Percentiles rank a stretch among this genome's conserved stretches.
Conservation (phyloP, 2,113 vertebrate genomes). For the Tachysurus vachellii region DNA sequence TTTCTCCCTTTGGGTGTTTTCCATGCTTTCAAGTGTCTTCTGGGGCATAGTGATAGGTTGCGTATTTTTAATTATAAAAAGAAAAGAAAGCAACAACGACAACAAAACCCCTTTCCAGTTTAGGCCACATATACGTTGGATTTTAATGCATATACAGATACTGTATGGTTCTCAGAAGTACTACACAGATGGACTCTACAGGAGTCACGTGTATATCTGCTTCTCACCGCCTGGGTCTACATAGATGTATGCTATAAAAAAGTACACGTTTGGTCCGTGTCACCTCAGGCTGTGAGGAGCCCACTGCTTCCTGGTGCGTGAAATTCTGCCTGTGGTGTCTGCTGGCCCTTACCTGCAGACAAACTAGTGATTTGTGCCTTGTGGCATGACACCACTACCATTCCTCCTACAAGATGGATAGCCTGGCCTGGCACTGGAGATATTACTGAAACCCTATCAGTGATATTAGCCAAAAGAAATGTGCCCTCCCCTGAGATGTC, state of each 20-base stretch:
- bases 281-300: constrained; percentile 41
- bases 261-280: constrained; percentile 31
- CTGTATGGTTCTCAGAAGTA: not conserved
- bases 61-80: not conserved
- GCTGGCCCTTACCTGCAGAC: constrained; percentile 33
- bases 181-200: not conserved
- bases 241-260: constrained; percentile 36
- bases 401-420: constrained; percentile 44
- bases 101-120: not conserved
- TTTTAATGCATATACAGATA: not conserved
- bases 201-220: not conserved
- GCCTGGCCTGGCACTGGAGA: constrained; percentile 34
- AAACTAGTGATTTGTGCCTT: constrained; percentile 56
- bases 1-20: not conserved
- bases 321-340: constrained; percentile 52
- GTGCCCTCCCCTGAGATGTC: constrained; percentile 42
- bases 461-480: constrained; percentile 57
- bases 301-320: constrained; percentile 50
- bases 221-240: constrained; percentile 9
- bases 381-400: constrained; percentile 36
- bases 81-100: not conserved
- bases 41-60: not conserved
- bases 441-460: constrained; percentile 53
- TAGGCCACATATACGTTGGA: not conserved
- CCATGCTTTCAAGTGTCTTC: not conserved